These are phyloP conservation scores for Polyploca ridens DNA, from an alignment of 2,888 invertebrate species.

Conservation along the genomic window DNA sequence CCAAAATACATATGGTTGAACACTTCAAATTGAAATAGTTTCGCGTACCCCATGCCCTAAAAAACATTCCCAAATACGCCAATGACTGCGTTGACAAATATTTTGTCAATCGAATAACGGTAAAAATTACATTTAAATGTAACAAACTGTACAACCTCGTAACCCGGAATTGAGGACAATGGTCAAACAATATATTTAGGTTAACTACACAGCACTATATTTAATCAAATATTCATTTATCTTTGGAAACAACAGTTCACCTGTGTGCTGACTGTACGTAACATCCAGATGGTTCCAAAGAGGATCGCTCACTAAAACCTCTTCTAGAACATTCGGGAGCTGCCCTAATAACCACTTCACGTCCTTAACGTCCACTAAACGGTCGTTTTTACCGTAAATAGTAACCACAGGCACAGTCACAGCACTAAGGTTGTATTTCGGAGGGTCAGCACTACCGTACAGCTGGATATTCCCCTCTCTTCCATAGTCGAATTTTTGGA, in stretches of 20 bases:
- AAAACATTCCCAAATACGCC: too few relatives aligned
- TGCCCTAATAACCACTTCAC: slow-evolving; percentile 77
- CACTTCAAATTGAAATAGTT: too few relatives aligned
- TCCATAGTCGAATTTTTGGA: slow-evolving; percentile 68
- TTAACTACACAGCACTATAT: neutral
- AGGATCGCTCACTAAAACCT: slow-evolving; percentile 81
- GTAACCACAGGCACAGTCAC: slow-evolving; percentile 55
- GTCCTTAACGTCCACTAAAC: slow-evolving; percentile 86
- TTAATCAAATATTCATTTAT: slow-evolving; percentile 12
- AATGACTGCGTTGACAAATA: too few relatives aligned
- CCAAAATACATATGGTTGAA: too few relatives aligned
- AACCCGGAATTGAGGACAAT: too few relatives aligned
- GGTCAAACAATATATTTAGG: neutral
- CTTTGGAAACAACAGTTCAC: slow-evolving; percentile 33
- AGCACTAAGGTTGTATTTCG: slow-evolving; percentile 58
- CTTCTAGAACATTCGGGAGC: slow-evolving; percentile 84
- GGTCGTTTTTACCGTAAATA: slow-evolving; percentile 70
- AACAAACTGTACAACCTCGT: too few relatives aligned
- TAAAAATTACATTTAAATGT: too few relatives aligned
- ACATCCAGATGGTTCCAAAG: slow-evolving; percentile 49
- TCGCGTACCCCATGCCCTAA: too few relatives aligned
- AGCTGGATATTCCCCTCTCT: slow-evolving; percentile 46
- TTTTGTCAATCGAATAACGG: too few relatives aligned
- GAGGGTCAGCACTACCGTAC: slow-evolving; percentile 56
- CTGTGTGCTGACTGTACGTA: slow-evolving; percentile 32